phyloP scores from a whole-genome alignment of 2,797 vertebrate genomes.

The Neosilurus hyrtlii region DNA sequence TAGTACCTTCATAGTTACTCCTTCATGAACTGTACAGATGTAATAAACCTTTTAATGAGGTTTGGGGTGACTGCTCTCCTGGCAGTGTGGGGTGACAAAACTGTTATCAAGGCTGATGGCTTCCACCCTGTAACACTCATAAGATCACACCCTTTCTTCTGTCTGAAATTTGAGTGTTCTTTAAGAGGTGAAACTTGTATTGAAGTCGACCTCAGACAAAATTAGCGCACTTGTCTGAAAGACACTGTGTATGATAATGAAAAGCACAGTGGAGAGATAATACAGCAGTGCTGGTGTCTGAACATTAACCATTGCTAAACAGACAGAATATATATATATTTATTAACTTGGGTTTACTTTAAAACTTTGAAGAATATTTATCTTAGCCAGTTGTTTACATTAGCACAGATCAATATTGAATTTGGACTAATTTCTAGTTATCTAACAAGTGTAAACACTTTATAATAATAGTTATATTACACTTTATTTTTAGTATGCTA shows the following conservation, averaged over 20 bases:
- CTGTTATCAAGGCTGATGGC: not conserved
- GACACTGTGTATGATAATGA: too few relatives aligned
- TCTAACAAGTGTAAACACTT: not conserved
- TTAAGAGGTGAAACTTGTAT: not conserved
- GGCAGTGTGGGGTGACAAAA: not conserved
- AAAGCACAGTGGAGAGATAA: too few relatives aligned
- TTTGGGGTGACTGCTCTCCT: not conserved
- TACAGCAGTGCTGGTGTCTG: too few relatives aligned
- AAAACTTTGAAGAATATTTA: not conserved
- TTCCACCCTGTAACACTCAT: not conserved
- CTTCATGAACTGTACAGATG: not conserved
- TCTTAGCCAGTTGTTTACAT: not conserved
- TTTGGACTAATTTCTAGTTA: too few relatives aligned
- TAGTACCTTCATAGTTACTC: not conserved
- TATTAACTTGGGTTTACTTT: too few relatives aligned
- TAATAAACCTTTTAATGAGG: not conserved
- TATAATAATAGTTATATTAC: not conserved
- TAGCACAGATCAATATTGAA: too few relatives aligned
- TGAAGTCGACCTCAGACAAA: not conserved
- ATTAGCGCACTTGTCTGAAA: too few relatives aligned
- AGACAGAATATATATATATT: too few relatives aligned
- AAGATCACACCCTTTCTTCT: not conserved
- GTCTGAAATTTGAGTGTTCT: not conserved
- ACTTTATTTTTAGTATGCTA: not conserved
- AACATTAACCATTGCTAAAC: too few relatives aligned